Base-by-base conservation (phyloP, 2,797 vertebrate genomes). In the Vespertilio murinus region DNA sequence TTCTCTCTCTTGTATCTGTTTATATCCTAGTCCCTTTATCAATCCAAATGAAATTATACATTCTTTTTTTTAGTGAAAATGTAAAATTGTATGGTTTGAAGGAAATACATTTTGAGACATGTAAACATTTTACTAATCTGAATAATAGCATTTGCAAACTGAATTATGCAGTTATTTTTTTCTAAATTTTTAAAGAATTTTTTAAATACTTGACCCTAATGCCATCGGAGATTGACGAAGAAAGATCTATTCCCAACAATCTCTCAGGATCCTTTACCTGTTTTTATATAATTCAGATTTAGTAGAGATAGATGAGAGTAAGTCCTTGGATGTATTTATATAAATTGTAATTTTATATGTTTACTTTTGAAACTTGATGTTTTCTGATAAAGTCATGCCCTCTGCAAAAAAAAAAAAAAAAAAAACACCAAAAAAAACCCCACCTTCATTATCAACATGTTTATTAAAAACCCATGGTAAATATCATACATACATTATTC, bases 241-340 rank as follows among this genome's bases (percentile, higher is more conserved):
- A 88, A 90, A 93, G n/a, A 94, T 82, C 28, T 96, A 33, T 85
- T 88, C 28, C 28, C 35, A 88, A 54, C 79, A 70, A 28, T 90
- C 61, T 81, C 30, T 33, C 35, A 52, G 91, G 56, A 82, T 93
- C 73, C 88, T 85, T 96, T 92, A 81, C n/a, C 20, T 94, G 40
- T 88, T 86, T 94, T 96, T 73, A 96, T 88, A 88, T 81, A 90
- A 94, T 85, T 95, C 77, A 90, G 74, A 90, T 95, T 90, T 94
- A 64, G 74, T 85, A 78, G 56, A 90, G 40, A 82, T 54, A 88
- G 47, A 95, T 78, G 56, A 90, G 18, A 95, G 64, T 67, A 81
- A 65, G 73, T 67, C 45, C 4, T 79, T 52, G 28, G 59, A 75
- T 85, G 38, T 40, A 84, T 91, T 88, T 79, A 93, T 90, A 81